Evolutionary conservation across 2,888 invertebrate genomes (phyloP), one percentile per base, ranked within the genome.

Genomic region (Lathronympha strigana): DNA sequence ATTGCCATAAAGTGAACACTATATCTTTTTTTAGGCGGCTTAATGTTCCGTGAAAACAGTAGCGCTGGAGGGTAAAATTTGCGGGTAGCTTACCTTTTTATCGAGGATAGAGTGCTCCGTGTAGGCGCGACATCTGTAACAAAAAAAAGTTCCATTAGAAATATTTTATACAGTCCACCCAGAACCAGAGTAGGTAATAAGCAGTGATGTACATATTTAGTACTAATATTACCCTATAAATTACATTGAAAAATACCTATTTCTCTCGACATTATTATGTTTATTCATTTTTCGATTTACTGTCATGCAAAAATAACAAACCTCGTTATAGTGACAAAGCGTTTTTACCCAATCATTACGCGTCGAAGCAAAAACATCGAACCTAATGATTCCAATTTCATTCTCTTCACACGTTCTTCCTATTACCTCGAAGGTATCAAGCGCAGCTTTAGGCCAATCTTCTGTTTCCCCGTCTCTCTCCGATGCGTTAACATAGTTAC

Each of bases 341-440:
- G 71, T 51, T 75, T 75, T 75, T 76, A 76, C 72, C 73, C 72
- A 69, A 75, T 77, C 78, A 80, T 85, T 82, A 84, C 74, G 66
- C 72, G 74, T 76, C 74, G 73, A 76, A 78, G 81, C 82, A 86
- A 87, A 86, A 86, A 84, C 78, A 72, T 67, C 66, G 70, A 75
- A 70, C 73, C 75, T 88, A 88, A 88, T 87, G 85, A 83, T 81
- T 78, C 79, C 81, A 83, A 81, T 83, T 83, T 81, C 76, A 81
- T 83, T 86, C 82, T 82, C 82, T 88, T 88, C 86, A 84, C 88
- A 87, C 86, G 84, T 87, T 84, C 83, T 81, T 78, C 76, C 80
- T 82, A 87, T 83, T 88, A 90, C 87, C 83, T 84, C 85, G 83
- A 84, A 87, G 79, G 82, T 84, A 77, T 78, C 73, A 74, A 71